Percentiles rank a stretch among this genome's conserved stretches.
phyloP scores from a whole-genome alignment of 2,113 vertebrate genomes.

The Gila orcuttii region DNA sequence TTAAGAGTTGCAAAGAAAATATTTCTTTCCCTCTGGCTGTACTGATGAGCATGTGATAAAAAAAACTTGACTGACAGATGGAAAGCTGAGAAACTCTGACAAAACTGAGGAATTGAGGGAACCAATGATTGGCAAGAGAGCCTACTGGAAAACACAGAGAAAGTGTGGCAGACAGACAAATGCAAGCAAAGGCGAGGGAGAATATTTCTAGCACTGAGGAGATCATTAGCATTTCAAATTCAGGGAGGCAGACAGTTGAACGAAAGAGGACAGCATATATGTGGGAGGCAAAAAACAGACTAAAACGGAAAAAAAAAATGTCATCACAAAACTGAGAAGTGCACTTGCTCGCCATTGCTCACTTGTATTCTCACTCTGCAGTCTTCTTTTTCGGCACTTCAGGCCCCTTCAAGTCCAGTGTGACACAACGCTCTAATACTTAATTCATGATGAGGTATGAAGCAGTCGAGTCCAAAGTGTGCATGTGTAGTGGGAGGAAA shows the following conservation, averaged over 20 bases:
- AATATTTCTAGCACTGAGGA: constrained; percentile 40
- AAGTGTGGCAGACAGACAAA: constrained; percentile 1
- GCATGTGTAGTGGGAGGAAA: constrained; percentile 21
- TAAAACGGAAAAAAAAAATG: constrained; percentile 42
- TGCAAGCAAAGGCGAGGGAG: constrained; percentile 3
- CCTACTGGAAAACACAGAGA: not conserved
- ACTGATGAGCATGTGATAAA: not conserved
- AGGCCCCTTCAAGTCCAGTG: constrained; percentile 2
- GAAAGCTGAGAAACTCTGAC: constrained; percentile 8
- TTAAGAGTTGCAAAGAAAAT: not conserved
- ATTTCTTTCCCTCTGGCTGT: not conserved
- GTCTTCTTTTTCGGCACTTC: not conserved
- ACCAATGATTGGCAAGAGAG: not conserved
- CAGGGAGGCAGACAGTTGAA: constrained; percentile 56
- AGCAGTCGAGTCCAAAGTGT: constrained; percentile 49
- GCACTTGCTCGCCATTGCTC: constrained; percentile 13
- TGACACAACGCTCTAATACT: constrained; percentile 62
- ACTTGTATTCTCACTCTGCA: constrained; percentile 1
- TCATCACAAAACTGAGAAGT: constrained; percentile 53
- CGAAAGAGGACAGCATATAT: constrained; percentile 56
- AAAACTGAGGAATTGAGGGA: constrained; percentile 4
- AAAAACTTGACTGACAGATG: constrained; percentile 34
- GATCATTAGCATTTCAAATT: constrained; percentile 70
- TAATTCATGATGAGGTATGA: constrained; percentile 68
- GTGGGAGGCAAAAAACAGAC: constrained; percentile 64